phyloP scores from a whole-genome alignment of 2,113 vertebrate genomes.

The Urocynchramus pylzowi region DNA sequence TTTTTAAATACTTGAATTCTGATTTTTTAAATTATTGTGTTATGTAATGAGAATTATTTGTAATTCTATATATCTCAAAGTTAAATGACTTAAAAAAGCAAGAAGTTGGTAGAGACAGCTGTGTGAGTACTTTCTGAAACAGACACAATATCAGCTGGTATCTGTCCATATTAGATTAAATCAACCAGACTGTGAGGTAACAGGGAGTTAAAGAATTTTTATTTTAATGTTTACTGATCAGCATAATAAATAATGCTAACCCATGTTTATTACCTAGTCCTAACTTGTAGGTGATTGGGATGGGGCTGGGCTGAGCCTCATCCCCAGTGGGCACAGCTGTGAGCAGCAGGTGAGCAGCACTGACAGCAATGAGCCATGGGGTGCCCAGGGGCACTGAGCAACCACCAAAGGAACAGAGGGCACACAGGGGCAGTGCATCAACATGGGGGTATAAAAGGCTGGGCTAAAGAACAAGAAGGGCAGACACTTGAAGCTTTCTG shows the following conservation, averaged over 20 bases:
- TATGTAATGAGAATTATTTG: background rate
- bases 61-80: background rate
- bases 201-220: background rate
- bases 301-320: background rate
- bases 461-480: background rate
- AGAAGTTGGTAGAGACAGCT: background rate
- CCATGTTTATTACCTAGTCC: background rate
- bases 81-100: background rate
- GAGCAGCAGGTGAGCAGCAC: background rate
- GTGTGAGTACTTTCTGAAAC: background rate
- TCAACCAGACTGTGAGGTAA: background rate
- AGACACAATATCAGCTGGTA: background rate
- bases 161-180: constrained; percentile 36
- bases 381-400: background rate
- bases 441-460: background rate
- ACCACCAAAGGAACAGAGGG: background rate
- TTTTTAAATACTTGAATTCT: background rate
- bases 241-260: background rate
- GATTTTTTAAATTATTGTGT: background rate
- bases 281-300: background rate
- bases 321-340: background rate
- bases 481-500: accelerated
- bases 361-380: background rate
- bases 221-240: background rate
- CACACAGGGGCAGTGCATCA: background rate